Percentiles rank a stretch among this genome's conserved stretches.
These are phyloP conservation scores for Elysia crispata DNA, from an alignment of 2,888 invertebrate genomes.

Conservation along the genomic window DNA sequence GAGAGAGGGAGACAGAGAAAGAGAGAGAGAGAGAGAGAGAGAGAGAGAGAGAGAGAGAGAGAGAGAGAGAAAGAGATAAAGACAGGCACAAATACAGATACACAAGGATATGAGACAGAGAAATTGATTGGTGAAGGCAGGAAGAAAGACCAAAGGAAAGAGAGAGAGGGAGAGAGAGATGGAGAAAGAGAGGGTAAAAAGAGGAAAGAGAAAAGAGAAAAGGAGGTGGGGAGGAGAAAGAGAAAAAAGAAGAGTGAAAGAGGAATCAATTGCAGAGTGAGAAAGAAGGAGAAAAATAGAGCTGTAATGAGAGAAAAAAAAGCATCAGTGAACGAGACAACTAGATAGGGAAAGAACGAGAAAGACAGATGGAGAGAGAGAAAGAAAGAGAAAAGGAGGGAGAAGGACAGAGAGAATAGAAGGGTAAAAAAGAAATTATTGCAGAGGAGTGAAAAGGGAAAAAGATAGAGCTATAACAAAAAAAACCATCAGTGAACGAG, in stretches of 20 bases:
- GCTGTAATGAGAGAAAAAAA: neutral
- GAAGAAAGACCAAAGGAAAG: constrained; percentile 11
- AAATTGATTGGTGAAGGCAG: constrained; percentile 14
- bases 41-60: neutral
- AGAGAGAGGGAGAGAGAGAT: constrained; percentile 27
- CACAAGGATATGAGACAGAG: constrained; percentile 22
- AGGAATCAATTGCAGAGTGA: neutral
- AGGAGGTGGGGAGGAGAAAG: neutral
- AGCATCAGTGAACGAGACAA: neutral
- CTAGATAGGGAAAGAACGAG: too few relatives aligned
- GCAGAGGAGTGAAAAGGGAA: too few relatives aligned
- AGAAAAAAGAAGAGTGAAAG: constrained; percentile 21
- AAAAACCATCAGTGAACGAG: too few relatives aligned
- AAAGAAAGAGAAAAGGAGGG: too few relatives aligned
- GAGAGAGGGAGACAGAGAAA: too few relatives aligned
- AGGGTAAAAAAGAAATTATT: too few relatives aligned
- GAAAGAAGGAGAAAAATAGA: neutral
- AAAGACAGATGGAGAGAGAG: too few relatives aligned
- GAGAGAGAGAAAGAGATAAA: constrained; percentile 19
- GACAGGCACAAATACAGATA: neutral
- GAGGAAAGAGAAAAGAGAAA: neutral
- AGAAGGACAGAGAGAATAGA: too few relatives aligned
- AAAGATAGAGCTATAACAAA: too few relatives aligned
- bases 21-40: neutral
- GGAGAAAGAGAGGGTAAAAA: neutral